Base-by-base conservation (phyloP, 2,888 invertebrate species). In the Prenolepis imparis region DNA sequence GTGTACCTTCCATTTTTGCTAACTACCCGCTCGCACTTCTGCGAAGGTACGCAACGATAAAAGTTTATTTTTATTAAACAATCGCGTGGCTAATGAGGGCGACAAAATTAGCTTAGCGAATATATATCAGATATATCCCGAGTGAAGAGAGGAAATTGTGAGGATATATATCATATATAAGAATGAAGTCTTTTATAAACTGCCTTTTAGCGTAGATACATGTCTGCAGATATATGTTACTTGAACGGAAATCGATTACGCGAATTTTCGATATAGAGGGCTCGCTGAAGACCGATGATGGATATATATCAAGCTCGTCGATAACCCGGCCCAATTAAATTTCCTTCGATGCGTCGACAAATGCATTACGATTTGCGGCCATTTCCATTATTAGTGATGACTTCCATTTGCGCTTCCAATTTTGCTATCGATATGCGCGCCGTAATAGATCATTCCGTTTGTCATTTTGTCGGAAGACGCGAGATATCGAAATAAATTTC, bases 1-100 rank as follows among this genome's bases (percentile, higher is more conserved):
- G 78, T 64, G 82, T 74, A 48, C 1, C 15, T 75, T 52, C 15
- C 44, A 82, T 75, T 80, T 48, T 64, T 78, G 59, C 36, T 72
- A 80, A 80, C 72, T 72, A 80, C 59, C 24, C 9, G 48, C 21
- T 72, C 44, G 72, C 48, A 32, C 32, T 11, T 44, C 18, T n/a
- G 36, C 39, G n/a, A 41, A 18, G 12, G 11, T 28, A 68, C 52
- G 41, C 28, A 57, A 12, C 3, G 11, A 41, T 21, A 32, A 18
- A n/a, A 39, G 21, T 59, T 80, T 70, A 72, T 24, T 48, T 80
- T 80, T 48, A 36, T 68, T 21, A 57, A 68, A 67, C 15, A 57
- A n/a, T 77, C 36, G 32, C 44, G 44, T 0, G 28, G 28, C 12
- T 72, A 72, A 72, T 41, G 9, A n/a, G n/a, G 11, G 11, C n/a